phyloP scores from a whole-genome alignment of 30 jellyfish, hydroid and myxozoan genomes.

The Sanderia malayensis region DNA sequence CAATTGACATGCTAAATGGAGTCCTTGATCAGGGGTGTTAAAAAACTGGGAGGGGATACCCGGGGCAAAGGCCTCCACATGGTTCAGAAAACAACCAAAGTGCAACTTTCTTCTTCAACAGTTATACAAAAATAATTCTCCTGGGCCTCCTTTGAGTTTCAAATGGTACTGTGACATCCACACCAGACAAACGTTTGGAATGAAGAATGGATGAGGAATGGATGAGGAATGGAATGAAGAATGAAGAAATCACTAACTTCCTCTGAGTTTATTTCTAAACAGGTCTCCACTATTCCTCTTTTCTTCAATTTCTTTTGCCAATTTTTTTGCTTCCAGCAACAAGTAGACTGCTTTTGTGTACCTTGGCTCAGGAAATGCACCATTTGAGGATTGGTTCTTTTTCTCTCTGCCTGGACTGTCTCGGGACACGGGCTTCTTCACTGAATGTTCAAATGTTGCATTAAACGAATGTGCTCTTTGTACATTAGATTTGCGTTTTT shows the following conservation, averaged over 20 bases:
- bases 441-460: slow-evolving; percentile 39
- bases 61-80: too few relatives aligned
- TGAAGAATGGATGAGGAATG: too few relatives aligned
- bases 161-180: too few relatives aligned
- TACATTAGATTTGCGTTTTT: slow-evolving; percentile 24
- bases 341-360: slow-evolving; percentile 77
- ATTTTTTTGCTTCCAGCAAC: slow-evolving; percentile 79
- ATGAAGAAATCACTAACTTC: slow-evolving; percentile 44
- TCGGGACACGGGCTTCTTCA: slow-evolving; percentile 12
- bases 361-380: slow-evolving; percentile 70
- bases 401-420: slow-evolving; percentile 1
- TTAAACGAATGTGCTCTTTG: slow-evolving; percentile 50
- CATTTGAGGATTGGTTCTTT: slow-evolving; percentile 8
- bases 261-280: slow-evolving; percentile 42
- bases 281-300: slow-evolving; percentile 64
- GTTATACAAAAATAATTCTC: too few relatives aligned
- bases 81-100: too few relatives aligned
- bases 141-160: too few relatives aligned
- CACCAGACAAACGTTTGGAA: too few relatives aligned
- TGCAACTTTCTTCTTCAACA: too few relatives aligned
- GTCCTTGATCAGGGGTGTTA: too few relatives aligned
- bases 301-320: slow-evolving; percentile 89
- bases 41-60: too few relatives aligned
- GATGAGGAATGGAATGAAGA: too few relatives aligned
- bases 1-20: background rate